Percentiles rank a stretch among this genome's conserved stretches.
Conservation (phyloP, 2,797 vertebrate genomes). For the Mormyrus hasselquistii region DNA sequence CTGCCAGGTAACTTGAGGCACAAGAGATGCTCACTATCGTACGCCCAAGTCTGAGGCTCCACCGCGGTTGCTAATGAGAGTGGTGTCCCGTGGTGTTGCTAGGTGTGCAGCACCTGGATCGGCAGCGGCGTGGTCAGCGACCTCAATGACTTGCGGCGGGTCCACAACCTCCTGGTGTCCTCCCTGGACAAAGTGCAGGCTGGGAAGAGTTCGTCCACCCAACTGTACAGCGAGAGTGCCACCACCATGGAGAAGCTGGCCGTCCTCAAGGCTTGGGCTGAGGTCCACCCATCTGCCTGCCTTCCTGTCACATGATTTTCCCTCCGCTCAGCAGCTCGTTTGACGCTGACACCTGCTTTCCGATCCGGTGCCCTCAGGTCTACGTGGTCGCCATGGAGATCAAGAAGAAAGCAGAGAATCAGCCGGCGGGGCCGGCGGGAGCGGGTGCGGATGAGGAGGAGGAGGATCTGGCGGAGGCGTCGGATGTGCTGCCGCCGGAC, state of each 20-base stretch:
- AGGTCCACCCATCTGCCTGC: slow-evolving; percentile 62
- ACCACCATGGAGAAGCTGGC: slow-evolving; percentile 98
- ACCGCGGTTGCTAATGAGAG: background rate
- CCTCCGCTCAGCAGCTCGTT: too few relatives aligned
- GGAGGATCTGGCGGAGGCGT: slow-evolving; percentile 63
- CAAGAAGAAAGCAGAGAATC: slow-evolving; percentile 87
- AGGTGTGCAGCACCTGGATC: slow-evolving; percentile 98
- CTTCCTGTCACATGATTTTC: background rate
- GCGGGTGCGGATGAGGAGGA: slow-evolving; percentile 75
- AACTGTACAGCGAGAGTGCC: slow-evolving; percentile 92
- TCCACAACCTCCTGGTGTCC: slow-evolving; percentile 95
- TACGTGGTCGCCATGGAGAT: slow-evolving; percentile 97
- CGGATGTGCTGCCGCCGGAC: slow-evolving; percentile 83
- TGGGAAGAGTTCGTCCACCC: slow-evolving; percentile 87
- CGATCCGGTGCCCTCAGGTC: slow-evolving; percentile 60
- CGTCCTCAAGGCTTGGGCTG: slow-evolving; percentile 95
- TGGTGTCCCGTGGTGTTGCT: background rate
- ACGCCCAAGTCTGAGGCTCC: background rate
- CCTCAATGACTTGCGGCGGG: slow-evolving; percentile 93
- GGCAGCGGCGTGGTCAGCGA: slow-evolving; percentile 97
- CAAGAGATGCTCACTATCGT: background rate
- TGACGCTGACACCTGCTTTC: background rate
- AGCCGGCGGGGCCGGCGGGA: slow-evolving; percentile 61
- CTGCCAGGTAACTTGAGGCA: slow-evolving; percentile 75
- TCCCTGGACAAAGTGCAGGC: slow-evolving; percentile 96